Base-by-base conservation (phyloP, 2,888 invertebrate genomes). In the Doris montereyensis region DNA sequence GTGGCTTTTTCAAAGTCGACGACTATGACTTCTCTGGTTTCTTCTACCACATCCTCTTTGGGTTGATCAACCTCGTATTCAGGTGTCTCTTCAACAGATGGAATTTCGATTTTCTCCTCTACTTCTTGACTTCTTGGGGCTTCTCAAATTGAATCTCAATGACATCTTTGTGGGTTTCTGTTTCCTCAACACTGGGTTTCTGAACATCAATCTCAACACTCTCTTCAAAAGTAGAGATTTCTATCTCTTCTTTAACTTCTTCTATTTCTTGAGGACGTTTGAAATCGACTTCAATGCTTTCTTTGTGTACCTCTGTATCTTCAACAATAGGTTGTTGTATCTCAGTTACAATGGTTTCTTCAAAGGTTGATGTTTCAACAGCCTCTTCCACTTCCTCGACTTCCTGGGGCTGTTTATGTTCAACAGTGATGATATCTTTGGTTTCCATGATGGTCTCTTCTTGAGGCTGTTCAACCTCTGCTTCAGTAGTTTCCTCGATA, bases 1-100 rank as follows among this genome's bases (percentile, higher is more conserved):
- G 65, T 68, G 83, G 78, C n/a, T 68, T 80, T 78, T 60, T 82
- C 77, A 17, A 68, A 35, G 10, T 82, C 77, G 24, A 83, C 41
- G 5, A 74, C 75, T 10, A 84, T 52, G 10, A 70, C 78, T 67
- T 81, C 81, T 65, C 41, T 81, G 3, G 58, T 62, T 58, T 81
- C 80, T 52, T 82, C 81, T 71, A 83, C 75, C 10, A 72, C 80
- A 62, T 84, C 81, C 76, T 82, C 81, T 68, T 57, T 72, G 30
- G 83, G 79, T 67, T 78, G 81, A 52, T 83, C 81, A 17, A 65
- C 67, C 13, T 83, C 84, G 81, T 82, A 70, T 67, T 83, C 84
- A 70, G 62, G 28, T 28, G 76, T 71, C 17, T 78, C 78, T 17
- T 78, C 78, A 60, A 21, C 70, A 21, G 77, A 30, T n/a, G 73